These are phyloP conservation scores for Caenorhabditis doughertyi DNA, from an alignment of 2,888 invertebrate species.

Conservation along the genomic window DNA sequence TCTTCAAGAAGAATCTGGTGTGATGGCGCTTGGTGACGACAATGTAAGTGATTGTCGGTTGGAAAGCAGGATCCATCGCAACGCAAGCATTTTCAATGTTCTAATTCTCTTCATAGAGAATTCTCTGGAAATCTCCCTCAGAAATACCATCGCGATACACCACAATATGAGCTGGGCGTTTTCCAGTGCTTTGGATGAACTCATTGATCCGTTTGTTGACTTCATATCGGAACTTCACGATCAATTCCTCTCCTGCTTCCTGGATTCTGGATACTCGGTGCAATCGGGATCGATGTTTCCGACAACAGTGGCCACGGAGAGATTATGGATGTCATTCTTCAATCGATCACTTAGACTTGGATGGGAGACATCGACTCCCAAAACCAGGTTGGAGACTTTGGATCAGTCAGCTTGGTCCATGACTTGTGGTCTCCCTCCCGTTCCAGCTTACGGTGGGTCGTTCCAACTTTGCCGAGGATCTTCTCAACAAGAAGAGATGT, in stretches of 20 bases:
- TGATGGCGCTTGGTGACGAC: constrained; percentile 62
- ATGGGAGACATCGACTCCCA: constrained; percentile 95
- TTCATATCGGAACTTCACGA: neutral
- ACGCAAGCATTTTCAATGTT: neutral
- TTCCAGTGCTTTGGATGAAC: constrained; percentile 7
- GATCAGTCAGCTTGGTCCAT: constrained; percentile 61
- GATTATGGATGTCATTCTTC: constrained; percentile 78
- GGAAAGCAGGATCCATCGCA: neutral
- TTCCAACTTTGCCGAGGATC: constrained; percentile 58
- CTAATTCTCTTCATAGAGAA: neutral
- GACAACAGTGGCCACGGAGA: constrained; percentile 85
- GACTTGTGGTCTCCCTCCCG: neutral
- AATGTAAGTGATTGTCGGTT: constrained; percentile 63
- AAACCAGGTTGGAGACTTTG: constrained; percentile 86
- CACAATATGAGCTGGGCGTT: neutral
- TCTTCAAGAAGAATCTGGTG: constrained; percentile 57
- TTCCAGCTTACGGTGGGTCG: constrained; percentile 34
- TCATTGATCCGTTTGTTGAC: neutral
- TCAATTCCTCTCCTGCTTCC: constrained; percentile 17
- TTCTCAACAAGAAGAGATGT: constrained; percentile 46
- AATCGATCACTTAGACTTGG: constrained; percentile 88
- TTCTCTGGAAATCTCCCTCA: constrained; percentile 1
- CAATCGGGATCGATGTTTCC: constrained; percentile 80
- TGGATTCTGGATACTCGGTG: constrained; percentile 68
- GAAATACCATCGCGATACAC: constrained; percentile 16